Evolutionary conservation across 2,797 vertebrate genomes (phyloP), one percentile per base, ranked within the genome.

Genomic region (Paedocypris micromegethes): DNA sequence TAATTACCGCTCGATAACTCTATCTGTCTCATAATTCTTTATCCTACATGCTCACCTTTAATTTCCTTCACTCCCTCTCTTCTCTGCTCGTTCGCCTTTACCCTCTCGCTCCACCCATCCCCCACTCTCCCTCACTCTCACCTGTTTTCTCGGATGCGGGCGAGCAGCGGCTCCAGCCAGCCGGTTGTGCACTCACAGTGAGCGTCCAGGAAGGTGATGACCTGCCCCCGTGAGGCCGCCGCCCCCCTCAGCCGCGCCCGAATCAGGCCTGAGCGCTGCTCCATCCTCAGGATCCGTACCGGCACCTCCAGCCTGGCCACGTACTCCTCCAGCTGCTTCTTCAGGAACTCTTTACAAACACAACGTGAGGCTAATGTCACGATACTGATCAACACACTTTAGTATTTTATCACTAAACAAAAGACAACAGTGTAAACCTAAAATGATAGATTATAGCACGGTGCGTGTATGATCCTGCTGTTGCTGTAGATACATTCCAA

Each of bases 171-270:
- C 79, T 99, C 96, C 40, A 99, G 83, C 96, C 96, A 99, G 63
- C 96, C 96, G 9, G 84, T 51, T 0, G 96, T 98, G 73, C 95
- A 97, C 83, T 99, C 96, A 9, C 96, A 99, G 86, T 99, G 96
- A n/a, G 96, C 96, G 0, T 99, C 96, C 58, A 99, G 86, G 83
- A 99, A 99, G 0, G 96, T 99, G 77, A 99, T 93, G 73, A 99
- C 94, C 86, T 94, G 93, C 52, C 94, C 96, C 65, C 68, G 86
- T 2, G 96, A 92, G 54, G 93, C 91, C 0, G 94, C 94, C 0
- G 96, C 96, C 38, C 96, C 96, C 23, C 94, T 91, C 5, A 98
- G 84, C 72, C 96, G 87, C 0, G 96, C 96, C 2, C 96, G 90
- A 78, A 99, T 98, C 66, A 99, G 87, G 57, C 96, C 96, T 0